Evolutionary conservation across 2,797 vertebrate genomes (phyloP).

Genomic region (Fistularia commersonii): DNA sequence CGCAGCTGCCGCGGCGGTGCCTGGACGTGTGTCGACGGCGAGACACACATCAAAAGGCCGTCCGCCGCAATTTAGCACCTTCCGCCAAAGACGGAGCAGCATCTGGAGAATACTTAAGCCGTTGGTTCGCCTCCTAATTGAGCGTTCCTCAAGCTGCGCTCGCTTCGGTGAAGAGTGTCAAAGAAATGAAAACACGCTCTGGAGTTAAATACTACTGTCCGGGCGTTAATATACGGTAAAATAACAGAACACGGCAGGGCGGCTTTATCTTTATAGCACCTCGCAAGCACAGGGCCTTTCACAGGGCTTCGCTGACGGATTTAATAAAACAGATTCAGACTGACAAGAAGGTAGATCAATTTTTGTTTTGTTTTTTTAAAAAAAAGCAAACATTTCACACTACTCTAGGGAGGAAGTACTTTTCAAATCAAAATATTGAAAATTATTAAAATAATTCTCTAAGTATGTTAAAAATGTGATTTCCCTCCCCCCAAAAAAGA

Average conservation of each 20-base stretch:
- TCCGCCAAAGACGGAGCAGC: conserved; percentile 27
- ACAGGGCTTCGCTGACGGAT: too few relatives aligned
- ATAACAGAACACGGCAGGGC: not conserved
- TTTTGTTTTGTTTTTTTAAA: too few relatives aligned
- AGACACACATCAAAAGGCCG: conserved; percentile 55
- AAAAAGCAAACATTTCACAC: too few relatives aligned
- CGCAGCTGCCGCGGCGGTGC: conserved; percentile 77
- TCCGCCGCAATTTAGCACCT: conserved; percentile 37
- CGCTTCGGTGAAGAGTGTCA: conserved; percentile 10
- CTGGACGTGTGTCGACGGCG: conserved; percentile 34
- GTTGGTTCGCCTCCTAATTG: conserved; percentile 42
- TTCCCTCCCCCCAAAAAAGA: too few relatives aligned
- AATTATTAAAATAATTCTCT: too few relatives aligned
- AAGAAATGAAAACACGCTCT: conserved; percentile 38
- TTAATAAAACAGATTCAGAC: too few relatives aligned
- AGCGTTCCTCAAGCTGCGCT: conserved; percentile 31
- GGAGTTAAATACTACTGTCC: conserved; percentile 18
- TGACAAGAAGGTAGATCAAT: too few relatives aligned
- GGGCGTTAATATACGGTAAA: conserved; percentile 19
- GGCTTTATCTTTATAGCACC: too few relatives aligned
- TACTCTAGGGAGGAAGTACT: too few relatives aligned
- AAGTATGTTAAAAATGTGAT: too few relatives aligned
- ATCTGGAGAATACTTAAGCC: conserved; percentile 44
- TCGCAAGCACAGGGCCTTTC: too few relatives aligned
- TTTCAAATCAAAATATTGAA: too few relatives aligned